Conservation (phyloP, 2,113 vertebrate species). For the Mus pahari region DNA sequence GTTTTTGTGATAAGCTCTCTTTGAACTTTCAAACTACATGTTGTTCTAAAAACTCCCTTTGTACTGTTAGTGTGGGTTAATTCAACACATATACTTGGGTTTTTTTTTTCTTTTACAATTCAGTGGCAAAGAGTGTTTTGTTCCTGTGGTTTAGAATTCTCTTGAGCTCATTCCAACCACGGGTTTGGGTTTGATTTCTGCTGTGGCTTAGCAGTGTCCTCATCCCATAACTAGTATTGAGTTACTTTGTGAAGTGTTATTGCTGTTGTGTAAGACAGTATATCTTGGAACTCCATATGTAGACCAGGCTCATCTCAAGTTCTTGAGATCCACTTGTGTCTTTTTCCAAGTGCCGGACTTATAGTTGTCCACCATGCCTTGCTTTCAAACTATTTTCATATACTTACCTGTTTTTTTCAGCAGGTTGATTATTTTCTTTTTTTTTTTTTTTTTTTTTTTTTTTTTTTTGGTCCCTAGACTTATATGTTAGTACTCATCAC, state of each 20-base stretch:
- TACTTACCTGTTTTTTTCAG: constrained; percentile 17
- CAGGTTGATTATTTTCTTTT: constrained; percentile 33
- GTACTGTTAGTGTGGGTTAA: not conserved
- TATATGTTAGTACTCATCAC: constrained; percentile 20
- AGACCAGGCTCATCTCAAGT: not conserved
- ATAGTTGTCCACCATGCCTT: not conserved
- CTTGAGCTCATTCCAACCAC: not conserved
- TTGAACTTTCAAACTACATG: constrained; percentile 27
- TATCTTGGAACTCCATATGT: not conserved
- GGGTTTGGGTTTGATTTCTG: constrained; percentile 36
- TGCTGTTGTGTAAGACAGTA: not conserved
- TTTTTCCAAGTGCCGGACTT: not conserved
- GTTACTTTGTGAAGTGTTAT: not conserved
- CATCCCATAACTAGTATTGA: not conserved
- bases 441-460: constrained; percentile 37
- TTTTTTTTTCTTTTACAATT: constrained; percentile 5
- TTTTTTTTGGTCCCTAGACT: not conserved
- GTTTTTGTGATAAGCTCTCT: constrained; percentile 2
- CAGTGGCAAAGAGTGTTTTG: not conserved
- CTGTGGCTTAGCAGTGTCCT: constrained; percentile 15
- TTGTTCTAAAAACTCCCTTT: not conserved
- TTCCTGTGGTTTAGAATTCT: constrained; percentile 35
- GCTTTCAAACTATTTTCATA: not conserved
- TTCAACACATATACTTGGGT: not conserved
- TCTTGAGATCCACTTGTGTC: not conserved